Base-by-base conservation (phyloP, 2,888 invertebrate species). In the Schizaphis graminum region DNA sequence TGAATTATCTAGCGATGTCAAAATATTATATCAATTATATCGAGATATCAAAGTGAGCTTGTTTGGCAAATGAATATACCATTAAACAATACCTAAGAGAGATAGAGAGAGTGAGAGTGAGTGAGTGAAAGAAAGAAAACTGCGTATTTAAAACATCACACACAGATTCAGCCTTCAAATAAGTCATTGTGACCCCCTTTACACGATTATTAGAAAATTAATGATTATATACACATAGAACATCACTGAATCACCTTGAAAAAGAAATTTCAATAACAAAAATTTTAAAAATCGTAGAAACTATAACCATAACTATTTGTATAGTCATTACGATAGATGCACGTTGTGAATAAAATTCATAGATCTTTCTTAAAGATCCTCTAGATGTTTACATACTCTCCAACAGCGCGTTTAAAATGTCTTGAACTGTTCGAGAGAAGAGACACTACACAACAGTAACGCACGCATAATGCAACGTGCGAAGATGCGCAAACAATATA, bases 111-210 rank as follows among this genome's bases (percentile, higher is more conserved):
- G 57, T n/a, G n/a, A 28, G 28, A 5, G 28, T 28, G 61, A n/a
- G n/a, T 0, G 67, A 67, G 67, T 21, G 11, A 77, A 13, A 49
- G 26, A 49, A 35, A 90, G 77, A 91, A 91, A 53, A 56, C 10
- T 56, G 28, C 53, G 56, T 84, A 56, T 90, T 90, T 47, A 67
- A n/a, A 90, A 90, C 26, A 90, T 47, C 47, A 44, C 57, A 53
- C 90, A 67, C 44, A 16, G 4, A 28, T 3, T 26, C n/a, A 61
- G 44, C 61, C 87, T 92, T 87, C 61, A 44, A 16, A 57, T 61
- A n/a, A 57, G 57, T 86, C 56, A 61, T 61, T 35, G 26, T 92
- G 86, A 92, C 92, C 92, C 87, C 57, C 47, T 92, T 61, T 92
- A 77, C 35, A 77, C 24, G 35, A 24, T 47, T 87, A 61, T 86